Base-by-base conservation (phyloP, 1,140 invertebrate genomes). In the Apis florea region DNA sequence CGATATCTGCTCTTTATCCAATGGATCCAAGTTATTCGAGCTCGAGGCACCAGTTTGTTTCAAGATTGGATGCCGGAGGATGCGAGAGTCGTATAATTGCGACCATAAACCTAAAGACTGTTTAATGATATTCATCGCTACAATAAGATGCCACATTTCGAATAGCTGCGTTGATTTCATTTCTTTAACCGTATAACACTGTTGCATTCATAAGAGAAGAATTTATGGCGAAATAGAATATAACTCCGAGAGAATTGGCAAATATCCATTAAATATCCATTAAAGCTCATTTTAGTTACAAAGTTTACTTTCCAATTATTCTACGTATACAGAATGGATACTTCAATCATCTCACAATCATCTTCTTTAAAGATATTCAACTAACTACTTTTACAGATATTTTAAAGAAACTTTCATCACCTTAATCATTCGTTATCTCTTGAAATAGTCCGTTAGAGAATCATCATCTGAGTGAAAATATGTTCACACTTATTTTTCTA, bases 1-100 rank as follows among this genome's bases (percentile, higher is more conserved):
- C 85, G 85, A 82, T 88, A 87, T 88, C 83, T 82, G 79, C 73
- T 86, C 85, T 88, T 88, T 85, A 85, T 83, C 73, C 64, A 31
- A 26, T 19, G 49, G 67, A 83, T 85, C 31, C 83, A 83, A 69
- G 69, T 81, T 88, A 81, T 40, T 76, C 74, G 70, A 49, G 86
- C 86, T 82, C 26, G 47, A 56, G 59, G 82, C 85, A 79, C 21
- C 72, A 76, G 79, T 88, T 75, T 40, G 86, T 73, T 63, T 69
- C 70, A 49, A 80, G 83, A 88, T 87, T 88, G 83, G 74, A 80
- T 58, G 87, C 86, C 81, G 78, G 67, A 85, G 87, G 83, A 88
- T 82, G 78, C 74, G 56, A 66, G 21, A 47, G 56, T 49, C 81
- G 19, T 78, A 67, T 88, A 88, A 88, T 88, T 88, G 84, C 78